Evolutionary conservation across 2,888 invertebrate species (phyloP), one percentile per base, ranked within the genome.

Genomic region (Beris chalybata): DNA sequence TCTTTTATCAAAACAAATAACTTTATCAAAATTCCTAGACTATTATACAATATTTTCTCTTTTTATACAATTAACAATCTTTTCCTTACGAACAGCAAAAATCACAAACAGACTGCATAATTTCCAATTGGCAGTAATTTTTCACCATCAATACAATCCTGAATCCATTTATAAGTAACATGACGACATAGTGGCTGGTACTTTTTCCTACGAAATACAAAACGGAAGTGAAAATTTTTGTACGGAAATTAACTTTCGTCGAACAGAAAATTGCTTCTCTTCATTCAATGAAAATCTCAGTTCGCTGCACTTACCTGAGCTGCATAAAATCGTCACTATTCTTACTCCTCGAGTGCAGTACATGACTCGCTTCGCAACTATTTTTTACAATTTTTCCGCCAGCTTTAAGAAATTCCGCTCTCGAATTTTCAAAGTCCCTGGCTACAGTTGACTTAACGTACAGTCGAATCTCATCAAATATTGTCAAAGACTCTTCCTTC

Each of bases 111-210:
- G 31, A 71, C 69, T 30, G 70, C 65, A 69, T 69, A 71, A 12
- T 64, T 53, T 31, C 54, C 43, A 13, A 57, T 29, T 32, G 67
- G 57, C 58, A 64, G 45, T 29, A 73, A 67, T 12, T 68, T 66
- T 9, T 73, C 71, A 12, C 71, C 68, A 5, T 70, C 57, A 3
- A 79, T 57, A 5, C 75, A 76, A 54, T 75, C 74, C n/a, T 72
- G 61, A 48, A 80, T 64, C 80, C 80, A 80, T 50, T 73, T 71
- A 1, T 74, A 67, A 50, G 66, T 73, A 22, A 80, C 69, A 70
- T 80, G 80, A 7, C 75, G 75, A 65, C 79, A 76, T 31, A 71
- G 71, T 11, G 68, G 72, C 29, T 72, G 73, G 70, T 76, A 80
- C 32, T 70, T 73, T 43, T 70, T 11, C 65, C 80, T 79, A 57